These are phyloP conservation scores for Halcyon chelicuti DNA, from an alignment of 2,797 vertebrate genomes.

Conservation along the genomic window DNA sequence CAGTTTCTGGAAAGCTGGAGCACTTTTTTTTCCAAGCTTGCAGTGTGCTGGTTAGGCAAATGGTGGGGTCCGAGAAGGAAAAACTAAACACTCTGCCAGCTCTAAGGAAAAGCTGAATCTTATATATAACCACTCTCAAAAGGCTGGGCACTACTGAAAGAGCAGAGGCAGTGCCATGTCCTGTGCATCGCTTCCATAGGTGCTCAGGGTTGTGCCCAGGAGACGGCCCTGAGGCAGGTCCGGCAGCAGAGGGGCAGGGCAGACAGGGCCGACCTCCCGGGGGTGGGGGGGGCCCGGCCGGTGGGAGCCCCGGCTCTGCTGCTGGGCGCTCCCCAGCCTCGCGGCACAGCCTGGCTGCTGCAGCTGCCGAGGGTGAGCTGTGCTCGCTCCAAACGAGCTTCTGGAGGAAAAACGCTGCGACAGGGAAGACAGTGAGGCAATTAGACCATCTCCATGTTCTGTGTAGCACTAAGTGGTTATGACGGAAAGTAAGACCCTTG, in stretches of 20 bases:
- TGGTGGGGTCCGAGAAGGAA: neutral
- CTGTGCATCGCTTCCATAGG: neutral
- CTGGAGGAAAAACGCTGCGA: slow-evolving; percentile 12
- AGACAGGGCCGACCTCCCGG: neutral
- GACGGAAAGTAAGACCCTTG: slow-evolving; percentile 16
- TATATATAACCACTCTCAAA: neutral
- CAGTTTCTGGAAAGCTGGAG: neutral
- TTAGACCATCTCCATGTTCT: neutral
- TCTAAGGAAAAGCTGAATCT: neutral
- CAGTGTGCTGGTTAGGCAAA: accelerated
- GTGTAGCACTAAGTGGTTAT: slow-evolving; percentile 18
- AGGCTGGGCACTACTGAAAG: neutral
- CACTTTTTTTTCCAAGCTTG: neutral
- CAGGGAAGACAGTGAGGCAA: neutral
- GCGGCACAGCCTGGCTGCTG: neutral
- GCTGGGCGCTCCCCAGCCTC: neutral
- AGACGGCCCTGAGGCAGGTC: neutral
- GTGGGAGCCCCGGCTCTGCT: neutral
- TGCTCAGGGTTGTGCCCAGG: neutral
- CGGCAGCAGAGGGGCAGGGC: neutral
- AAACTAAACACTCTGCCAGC: neutral
- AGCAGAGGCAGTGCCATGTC: neutral
- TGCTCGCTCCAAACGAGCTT: neutral
- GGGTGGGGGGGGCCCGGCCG: neutral
- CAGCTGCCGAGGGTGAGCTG: neutral